Evolutionary conservation across 1,140 invertebrate genomes (phyloP).

Genomic region (Brachionus sp.): DNA sequence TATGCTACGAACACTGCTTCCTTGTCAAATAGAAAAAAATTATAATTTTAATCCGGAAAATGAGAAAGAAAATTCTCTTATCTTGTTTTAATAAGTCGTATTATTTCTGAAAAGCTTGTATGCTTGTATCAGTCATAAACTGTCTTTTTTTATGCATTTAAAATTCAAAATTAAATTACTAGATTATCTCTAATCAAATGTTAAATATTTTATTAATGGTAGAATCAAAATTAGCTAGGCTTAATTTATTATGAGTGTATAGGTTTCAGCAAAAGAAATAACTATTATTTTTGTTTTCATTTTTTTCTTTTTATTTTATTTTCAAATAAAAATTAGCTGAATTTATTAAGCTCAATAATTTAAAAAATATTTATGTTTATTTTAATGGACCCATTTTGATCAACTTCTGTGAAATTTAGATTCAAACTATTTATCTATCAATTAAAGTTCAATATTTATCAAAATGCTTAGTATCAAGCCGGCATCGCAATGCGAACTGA

Average conservation of each 20-base stretch:
- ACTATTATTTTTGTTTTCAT: no score
- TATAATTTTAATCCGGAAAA: not conserved
- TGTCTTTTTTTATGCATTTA: no score
- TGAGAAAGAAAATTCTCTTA: not conserved
- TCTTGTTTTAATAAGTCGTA: not conserved
- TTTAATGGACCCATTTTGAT: not conserved
- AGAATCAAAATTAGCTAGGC: not conserved
- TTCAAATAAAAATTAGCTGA: no score
- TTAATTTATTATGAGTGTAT: not conserved
- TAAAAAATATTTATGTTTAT: not conserved
- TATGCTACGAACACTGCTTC: not conserved
- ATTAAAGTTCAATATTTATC: not conserved
- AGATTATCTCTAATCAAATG: not conserved
- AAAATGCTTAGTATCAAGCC: not conserved
- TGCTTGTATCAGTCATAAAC: not conserved
- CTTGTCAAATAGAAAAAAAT: not conserved
- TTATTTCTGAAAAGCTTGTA: not conserved
- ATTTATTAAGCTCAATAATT: not conserved
- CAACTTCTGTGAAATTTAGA: constrained; percentile 8
- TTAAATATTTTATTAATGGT: not conserved
- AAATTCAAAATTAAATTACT: not conserved
- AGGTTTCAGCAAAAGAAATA: not conserved
- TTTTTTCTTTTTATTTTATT: no score
- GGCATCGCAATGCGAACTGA: not conserved
- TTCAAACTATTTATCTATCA: constrained; percentile 1